A percentile compares a stretch with the other conserved stretches of the same genome.
phyloP scores from a whole-genome alignment of 2,113 vertebrate species.

The Aegotheles bennettii region DNA sequence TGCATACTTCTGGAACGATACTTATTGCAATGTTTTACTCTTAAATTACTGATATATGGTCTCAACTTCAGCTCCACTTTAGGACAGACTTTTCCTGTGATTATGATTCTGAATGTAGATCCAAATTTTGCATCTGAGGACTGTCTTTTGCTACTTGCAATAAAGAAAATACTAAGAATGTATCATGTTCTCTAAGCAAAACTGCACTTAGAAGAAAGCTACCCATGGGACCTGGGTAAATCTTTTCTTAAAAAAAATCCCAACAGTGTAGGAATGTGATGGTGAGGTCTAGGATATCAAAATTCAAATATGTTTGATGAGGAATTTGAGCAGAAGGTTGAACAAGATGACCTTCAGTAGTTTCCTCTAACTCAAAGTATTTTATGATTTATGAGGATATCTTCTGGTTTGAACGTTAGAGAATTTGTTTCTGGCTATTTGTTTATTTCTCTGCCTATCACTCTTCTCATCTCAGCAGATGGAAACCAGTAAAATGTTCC shows the following conservation, averaged over 20 bases:
- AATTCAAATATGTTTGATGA: not conserved
- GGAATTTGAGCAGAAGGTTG: not conserved
- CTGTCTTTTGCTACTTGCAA: not conserved
- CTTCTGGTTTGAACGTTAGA: not conserved
- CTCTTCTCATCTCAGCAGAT: not conserved
- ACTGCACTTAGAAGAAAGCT: not conserved
- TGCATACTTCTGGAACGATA: not conserved
- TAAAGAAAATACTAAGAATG: not conserved
- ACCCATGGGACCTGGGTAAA: not conserved
- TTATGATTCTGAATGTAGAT: not conserved
- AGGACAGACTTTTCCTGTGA: not conserved
- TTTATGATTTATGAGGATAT: not conserved
- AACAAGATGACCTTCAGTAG: not conserved
- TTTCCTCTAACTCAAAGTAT: not conserved
- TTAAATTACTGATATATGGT: not conserved
- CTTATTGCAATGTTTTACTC: not conserved
- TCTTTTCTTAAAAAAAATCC: not conserved
- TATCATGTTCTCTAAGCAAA: not conserved
- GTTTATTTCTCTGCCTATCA: not conserved
- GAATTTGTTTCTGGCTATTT: not conserved
- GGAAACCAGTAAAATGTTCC: not conserved
- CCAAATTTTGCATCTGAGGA: not conserved
- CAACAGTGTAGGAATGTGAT: not conserved
- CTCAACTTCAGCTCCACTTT: not conserved
- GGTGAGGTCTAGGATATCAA: not conserved